Evolutionary conservation across 2,797 vertebrate species (phyloP).

Genomic region (Erpetoichthys calabaricus): DNA sequence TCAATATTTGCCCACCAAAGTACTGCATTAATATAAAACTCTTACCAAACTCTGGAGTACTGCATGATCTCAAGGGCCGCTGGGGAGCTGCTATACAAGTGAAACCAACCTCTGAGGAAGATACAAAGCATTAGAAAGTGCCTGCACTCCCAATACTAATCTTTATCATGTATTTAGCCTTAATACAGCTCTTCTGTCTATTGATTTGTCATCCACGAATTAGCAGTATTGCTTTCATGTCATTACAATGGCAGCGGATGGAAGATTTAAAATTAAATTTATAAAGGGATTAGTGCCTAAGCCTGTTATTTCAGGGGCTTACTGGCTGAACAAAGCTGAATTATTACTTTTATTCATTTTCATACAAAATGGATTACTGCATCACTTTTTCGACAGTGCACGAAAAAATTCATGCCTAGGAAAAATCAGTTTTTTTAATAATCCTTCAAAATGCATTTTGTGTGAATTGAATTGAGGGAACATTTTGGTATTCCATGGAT

Average conservation of each 20-base stretch:
- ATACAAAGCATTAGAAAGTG: constrained; percentile 23
- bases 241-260: constrained; percentile 52
- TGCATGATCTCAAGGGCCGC: constrained; percentile 17
- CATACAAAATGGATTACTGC: constrained; percentile 55
- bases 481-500: too few species aligned
- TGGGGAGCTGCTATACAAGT: constrained; percentile 29
- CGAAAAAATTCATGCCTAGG: constrained; percentile 47
- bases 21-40: too few species aligned
- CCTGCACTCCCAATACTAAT: constrained; percentile 41
- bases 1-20: too few species aligned
- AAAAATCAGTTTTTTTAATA: background rate
- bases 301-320: constrained; percentile 64
- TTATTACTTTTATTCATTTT: constrained; percentile 56
- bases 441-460: too few species aligned
- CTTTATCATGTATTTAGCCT: constrained; percentile 48
- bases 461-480: too few species aligned
- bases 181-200: constrained; percentile 48
- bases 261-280: constrained; percentile 62
- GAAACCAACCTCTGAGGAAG: constrained; percentile 18
- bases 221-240: constrained; percentile 58
- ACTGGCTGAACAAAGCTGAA: constrained; percentile 40
- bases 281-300: constrained; percentile 57
- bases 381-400: constrained; percentile 35
- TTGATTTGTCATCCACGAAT: constrained; percentile 53
- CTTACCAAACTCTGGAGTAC: background rate